phyloP scores from a whole-genome alignment of 2,113 vertebrate genomes.

The Drymodes brunneopygia region DNA sequence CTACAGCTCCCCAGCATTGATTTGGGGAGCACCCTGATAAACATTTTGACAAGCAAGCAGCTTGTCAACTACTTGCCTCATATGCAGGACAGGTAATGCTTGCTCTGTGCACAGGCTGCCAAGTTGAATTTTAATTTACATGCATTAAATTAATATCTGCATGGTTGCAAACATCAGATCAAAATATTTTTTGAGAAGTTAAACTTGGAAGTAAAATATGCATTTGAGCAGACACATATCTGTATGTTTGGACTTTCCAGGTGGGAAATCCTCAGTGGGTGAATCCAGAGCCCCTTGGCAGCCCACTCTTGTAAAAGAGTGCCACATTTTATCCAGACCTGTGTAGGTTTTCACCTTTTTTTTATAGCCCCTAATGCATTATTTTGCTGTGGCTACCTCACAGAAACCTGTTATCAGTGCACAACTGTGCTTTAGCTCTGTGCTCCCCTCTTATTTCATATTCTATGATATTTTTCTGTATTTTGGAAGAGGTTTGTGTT shows the following conservation, averaged over 20 bases:
- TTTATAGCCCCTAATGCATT: not conserved
- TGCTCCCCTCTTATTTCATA: not conserved
- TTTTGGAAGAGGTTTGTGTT: not conserved
- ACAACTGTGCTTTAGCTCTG: not conserved
- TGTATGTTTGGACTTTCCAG: not conserved
- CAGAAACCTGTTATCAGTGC: not conserved
- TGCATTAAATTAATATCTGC: not conserved
- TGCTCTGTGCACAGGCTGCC: not conserved
- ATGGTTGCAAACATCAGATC: not conserved
- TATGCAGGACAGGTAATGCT: not conserved
- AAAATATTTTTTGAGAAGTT: not conserved
- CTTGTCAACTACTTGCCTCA: not conserved
- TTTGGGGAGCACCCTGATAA: not conserved
- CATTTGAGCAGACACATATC: rapidly evolving
- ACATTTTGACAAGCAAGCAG: not conserved
- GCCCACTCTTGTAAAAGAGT: not conserved
- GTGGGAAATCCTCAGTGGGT: no score
- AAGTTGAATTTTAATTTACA: not conserved
- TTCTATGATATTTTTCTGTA: not conserved
- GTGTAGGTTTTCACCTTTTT: not conserved
- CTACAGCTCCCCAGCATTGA: not conserved
- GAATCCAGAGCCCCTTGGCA: not conserved
- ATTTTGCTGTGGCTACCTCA: not conserved
- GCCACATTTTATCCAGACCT: not conserved
- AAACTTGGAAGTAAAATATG: not conserved